A percentile compares a stretch with the other conserved stretches of the same genome.
Evolutionary conservation across 2,113 vertebrate species (phyloP).

Genomic region (Misgurnus anguillicaudatus): DNA sequence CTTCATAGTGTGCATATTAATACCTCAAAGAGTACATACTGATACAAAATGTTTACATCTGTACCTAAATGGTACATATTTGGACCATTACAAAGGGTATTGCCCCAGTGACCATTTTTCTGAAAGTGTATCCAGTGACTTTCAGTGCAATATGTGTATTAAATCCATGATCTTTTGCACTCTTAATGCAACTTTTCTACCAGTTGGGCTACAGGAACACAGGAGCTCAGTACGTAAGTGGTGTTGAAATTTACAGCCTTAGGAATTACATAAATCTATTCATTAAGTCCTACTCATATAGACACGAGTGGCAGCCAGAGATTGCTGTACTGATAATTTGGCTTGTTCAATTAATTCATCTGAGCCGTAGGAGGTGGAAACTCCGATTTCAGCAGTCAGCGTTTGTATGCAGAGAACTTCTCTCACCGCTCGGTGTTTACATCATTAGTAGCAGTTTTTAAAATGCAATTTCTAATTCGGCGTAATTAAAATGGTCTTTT

Average conservation of each 20-base stretch:
- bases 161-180: too few species aligned
- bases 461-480: constrained; percentile 45
- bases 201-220: too few species aligned
- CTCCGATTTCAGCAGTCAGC: neutral
- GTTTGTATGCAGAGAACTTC: neutral
- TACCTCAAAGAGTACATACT: too few species aligned
- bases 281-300: neutral
- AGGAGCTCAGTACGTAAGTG: neutral
- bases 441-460: constrained; percentile 47
- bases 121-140: too few species aligned
- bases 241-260: neutral
- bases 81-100: too few species aligned
- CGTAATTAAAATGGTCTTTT: constrained; percentile 42
- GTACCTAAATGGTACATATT: too few species aligned
- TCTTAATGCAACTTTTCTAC: too few species aligned
- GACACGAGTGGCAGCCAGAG: constrained; percentile 12
- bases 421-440: constrained; percentile 28
- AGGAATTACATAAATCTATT: neutral
- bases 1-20: too few species aligned
- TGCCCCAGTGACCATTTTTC: too few species aligned
- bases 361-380: neutral
- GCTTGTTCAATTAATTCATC: constrained; percentile 12
- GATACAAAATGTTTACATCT: too few species aligned
- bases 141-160: too few species aligned
- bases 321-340: constrained; percentile 6